Evolutionary conservation across 2,113 vertebrate species (phyloP), one percentile per base, ranked within the genome.

Genomic region (Hippocampus mohnikei): DNA sequence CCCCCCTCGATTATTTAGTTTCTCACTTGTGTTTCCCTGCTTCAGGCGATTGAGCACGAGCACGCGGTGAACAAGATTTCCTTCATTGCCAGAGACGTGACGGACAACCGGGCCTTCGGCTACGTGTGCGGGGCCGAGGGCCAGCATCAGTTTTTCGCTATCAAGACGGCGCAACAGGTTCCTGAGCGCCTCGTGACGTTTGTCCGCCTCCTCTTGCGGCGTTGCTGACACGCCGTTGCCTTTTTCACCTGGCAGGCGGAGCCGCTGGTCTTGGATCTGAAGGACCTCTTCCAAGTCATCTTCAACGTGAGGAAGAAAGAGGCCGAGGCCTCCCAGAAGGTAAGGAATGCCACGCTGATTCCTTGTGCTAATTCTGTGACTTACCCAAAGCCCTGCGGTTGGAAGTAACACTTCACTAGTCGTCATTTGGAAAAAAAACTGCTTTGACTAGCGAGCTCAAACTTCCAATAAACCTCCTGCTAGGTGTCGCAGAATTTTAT

Each of bases 161-260:
- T 99, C 75, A 99, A 99, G 90, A 98, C 97, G 2, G 90, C 93
- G 42, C 97, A 98, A 40, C 96, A 97, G 95, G 97, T 98, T 88
- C 67, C 25, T 6, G n/a, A 66, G 12, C 11, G 25, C 3, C 42
- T 25, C 11, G 13, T 27, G 9, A 48, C 8, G 6, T 33, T 60
- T 15, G 5, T 29, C 13, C 21, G 11, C 11, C 18, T 9, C 18
- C 4, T 18, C 21, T 3, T 5, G 41, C 6, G 33, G 6, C n/a
- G 33, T 46, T 65, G 23, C n/a, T 65, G 41, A 65, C 42, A 2
- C 6, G 40, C 1, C 5, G 20, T 13, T 40, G 27, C 63, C 69
- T 72, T 25, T 73, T 16, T 81, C 66, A 42, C 0, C 67, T 29
- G 4, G 9, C 77, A 99, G 96, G 96, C 95, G 1, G 96, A 99